phyloP scores from a whole-genome alignment of 2,113 vertebrate species.

The Equus przewalskii region DNA sequence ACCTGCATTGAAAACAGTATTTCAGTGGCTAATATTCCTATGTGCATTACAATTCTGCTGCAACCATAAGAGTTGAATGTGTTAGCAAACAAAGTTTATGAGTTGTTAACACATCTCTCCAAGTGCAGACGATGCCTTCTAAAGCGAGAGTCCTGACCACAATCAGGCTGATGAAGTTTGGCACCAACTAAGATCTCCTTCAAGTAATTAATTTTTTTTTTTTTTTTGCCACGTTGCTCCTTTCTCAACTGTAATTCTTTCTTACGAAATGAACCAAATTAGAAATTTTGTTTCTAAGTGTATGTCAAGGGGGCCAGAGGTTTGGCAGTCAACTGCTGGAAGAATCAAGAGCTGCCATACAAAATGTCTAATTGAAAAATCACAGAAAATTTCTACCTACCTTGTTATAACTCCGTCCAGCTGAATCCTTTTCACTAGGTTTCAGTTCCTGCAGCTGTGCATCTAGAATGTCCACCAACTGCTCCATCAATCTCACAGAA shows the following conservation, averaged over 20 bases:
- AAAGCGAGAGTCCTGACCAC: neutral
- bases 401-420: slow-evolving; percentile 99
- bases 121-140: neutral
- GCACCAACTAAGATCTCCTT: slow-evolving; percentile 60
- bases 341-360: slow-evolving; percentile 5
- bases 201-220: neutral
- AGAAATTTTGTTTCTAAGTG: slow-evolving; percentile 50
- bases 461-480: slow-evolving; percentile 98
- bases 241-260: slow-evolving; percentile 62
- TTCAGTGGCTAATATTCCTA: neutral
- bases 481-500: slow-evolving; percentile 98
- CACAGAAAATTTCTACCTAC: slow-evolving; percentile 90
- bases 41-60: neutral
- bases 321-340: slow-evolving; percentile 62
- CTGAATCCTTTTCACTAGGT: slow-evolving; percentile 95
- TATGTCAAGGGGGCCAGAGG: neutral
- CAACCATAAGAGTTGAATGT: neutral
- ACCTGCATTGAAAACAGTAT: neutral
- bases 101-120: neutral
- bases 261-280: slow-evolving; percentile 43
- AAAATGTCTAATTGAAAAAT: slow-evolving; percentile 48
- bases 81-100: neutral
- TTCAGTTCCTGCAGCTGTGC: slow-evolving; percentile 97
- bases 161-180: slow-evolving; percentile 50
- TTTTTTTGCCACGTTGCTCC: slow-evolving; percentile 57